Evolutionary conservation across 2,797 vertebrate species (phyloP), one percentile per base, ranked within the genome.

Genomic region (Merluccius polli): DNA sequence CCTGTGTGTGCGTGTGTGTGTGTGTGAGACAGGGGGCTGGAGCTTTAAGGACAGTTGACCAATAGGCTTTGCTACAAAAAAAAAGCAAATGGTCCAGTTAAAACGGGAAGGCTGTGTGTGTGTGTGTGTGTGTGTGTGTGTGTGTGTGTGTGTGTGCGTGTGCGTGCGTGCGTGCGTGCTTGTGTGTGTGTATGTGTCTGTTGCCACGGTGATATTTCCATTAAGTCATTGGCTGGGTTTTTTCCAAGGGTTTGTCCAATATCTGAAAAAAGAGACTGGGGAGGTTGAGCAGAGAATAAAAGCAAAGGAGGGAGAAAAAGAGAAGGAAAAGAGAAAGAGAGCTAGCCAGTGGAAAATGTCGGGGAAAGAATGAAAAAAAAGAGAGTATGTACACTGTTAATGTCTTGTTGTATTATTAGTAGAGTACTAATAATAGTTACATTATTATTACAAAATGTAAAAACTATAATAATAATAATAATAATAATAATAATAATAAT

Each of bases 131-230:
- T 92, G 80, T 89, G 78, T 85, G 89, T 88, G 36, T 32, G 68
- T 31, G 52, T 59, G 18, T 70, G 68, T 86, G 8, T 88, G 79
- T 89, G 78, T 86, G 89, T 88, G 88, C 91, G 91, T 92, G 80
- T 89, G 78, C 85, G 80, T 89, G 78, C 85, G 89, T 88, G 87
- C 91, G 91, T 92, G 79, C 89, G 78, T 86, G 89, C 88, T n/a
- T 41, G 36, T 38, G 30, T 69, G 30, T 72, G 36, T 87, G 4
- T 88, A 79, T 89, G 77, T 86, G 89, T 88, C 88, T 91, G 91
- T 92, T 90, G 78, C 91, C 85, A 89, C 87, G 85, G 88, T 73
- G 84, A 89, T 87, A 73, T 90, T 92, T 92, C 89, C 92, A 92
- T 92, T 85, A 89, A 91, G 81, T 92, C 92, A 92, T 80, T 74